phyloP scores from a whole-genome alignment of 2,888 invertebrate species.

The Dryomyza anilis region DNA sequence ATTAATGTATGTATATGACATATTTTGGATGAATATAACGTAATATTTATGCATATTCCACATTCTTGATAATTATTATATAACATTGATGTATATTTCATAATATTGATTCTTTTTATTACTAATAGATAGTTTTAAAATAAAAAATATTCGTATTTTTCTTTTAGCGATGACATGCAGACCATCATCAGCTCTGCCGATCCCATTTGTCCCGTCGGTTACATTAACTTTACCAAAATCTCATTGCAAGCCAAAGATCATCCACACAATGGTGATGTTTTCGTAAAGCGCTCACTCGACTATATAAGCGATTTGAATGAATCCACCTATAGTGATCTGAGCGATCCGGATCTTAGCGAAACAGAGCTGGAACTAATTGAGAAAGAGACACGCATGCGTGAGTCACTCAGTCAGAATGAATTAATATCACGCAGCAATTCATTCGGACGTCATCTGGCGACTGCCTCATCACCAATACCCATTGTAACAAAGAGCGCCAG shows the following conservation, averaged over 20 bases:
- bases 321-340: constrained; percentile 69
- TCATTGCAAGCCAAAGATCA: constrained; percentile 73
- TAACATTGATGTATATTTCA: neutral
- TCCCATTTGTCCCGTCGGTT: constrained; percentile 93
- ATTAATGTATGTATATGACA: no score
- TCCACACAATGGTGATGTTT: constrained; percentile 52
- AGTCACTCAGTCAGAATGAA: constrained; percentile 60
- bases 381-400: constrained; percentile 60
- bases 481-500: constrained; percentile 61
- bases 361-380: constrained; percentile 68
- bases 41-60: neutral
- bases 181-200: constrained; percentile 88
- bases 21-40: no score
- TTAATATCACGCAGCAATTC: constrained; percentile 60
- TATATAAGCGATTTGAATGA: constrained; percentile 69
- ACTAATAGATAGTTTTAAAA: neutral
- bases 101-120: neutral
- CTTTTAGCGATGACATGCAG: constrained; percentile 78
- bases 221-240: constrained; percentile 84
- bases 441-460: constrained; percentile 56
- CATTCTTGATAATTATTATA: neutral
- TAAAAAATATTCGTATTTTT: neutral
- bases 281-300: constrained; percentile 67
- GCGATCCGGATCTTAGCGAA: constrained; percentile 70
- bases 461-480: constrained; percentile 58